Base-by-base conservation (phyloP, 2,113 vertebrate species). In the Labeo rohita region DNA sequence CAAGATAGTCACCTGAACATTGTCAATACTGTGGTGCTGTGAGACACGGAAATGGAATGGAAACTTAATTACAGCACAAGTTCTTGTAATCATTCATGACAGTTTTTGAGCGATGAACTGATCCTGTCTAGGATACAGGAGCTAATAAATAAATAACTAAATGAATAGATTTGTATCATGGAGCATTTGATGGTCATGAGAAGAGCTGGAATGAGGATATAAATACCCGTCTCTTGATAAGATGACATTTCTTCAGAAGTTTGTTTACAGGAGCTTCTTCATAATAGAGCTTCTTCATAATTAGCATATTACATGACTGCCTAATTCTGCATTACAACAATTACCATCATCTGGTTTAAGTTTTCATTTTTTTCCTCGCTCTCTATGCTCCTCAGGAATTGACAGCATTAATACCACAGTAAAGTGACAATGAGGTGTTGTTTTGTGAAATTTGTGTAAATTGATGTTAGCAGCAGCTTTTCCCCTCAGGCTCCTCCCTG, bases 401-500 rank as follows among this genome's bases (percentile, higher is more conserved):
- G 63, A 83, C 49, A 80, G 63, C 43, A 45, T 63, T 78, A 36
- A 59, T 74, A 70, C 39, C 13, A 21, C 77, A 70, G 56, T 87
- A 85, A 74, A 76, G 50, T 34, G 79, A 90, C 77, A 90, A 76
- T 61, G 82, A 88, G 88, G 74, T 90, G 86, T 86, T 85, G 21
- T 87, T 88, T 68, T 85, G 56, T 79, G 75, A 82, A 15, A 47
- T 86, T 89, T 89, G 59, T 36, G 54, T 72, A 85, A 89, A 23
- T 66, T 85, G 43, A 76, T 86, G 78, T 86, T 50, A 66, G 82
- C 78, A 59, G 87, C 88, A 88, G 78, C 81, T 16, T 65, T 85
- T 76, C 87, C 87, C 80, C 84, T 72, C 61, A 45, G 88, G 86
- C 86, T 87, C 87, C 84, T 90, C 72, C 84, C 80, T 88, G 79